phyloP scores from a whole-genome alignment of 2,888 invertebrate genomes.

The Allolobophora icterica region DNA sequence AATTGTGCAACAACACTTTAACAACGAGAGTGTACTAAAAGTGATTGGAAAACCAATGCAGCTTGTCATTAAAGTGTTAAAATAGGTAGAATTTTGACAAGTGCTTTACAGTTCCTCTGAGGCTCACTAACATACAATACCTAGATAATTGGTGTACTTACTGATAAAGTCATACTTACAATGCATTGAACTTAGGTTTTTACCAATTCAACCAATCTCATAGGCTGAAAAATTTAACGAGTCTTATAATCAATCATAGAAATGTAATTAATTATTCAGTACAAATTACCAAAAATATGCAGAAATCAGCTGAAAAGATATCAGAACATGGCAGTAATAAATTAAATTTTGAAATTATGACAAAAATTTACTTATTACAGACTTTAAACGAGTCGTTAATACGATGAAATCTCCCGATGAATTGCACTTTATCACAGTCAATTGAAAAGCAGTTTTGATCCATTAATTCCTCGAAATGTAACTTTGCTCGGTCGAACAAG shows the following conservation, averaged over 20 bases:
- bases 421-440: slow-evolving; percentile 33
- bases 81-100: too few relatives aligned
- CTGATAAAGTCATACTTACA: background rate
- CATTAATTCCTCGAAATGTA: slow-evolving; percentile 68
- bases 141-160: background rate
- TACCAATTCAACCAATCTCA: background rate
- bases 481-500: slow-evolving; percentile 64
- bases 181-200: background rate
- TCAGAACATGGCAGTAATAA: background rate
- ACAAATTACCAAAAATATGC: background rate
- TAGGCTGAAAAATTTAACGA: background rate
- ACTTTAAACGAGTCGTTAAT: background rate
- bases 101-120: too few relatives aligned
- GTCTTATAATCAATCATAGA: background rate
- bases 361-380: slow-evolving; percentile 18
- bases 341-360: slow-evolving; percentile 7
- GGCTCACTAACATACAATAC: too few relatives aligned
- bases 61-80: too few relatives aligned
- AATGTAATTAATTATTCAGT: background rate
- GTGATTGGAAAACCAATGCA: too few relatives aligned
- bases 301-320: background rate
- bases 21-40: too few relatives aligned
- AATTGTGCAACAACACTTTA: too few relatives aligned
- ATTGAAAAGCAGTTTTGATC: slow-evolving; percentile 60
- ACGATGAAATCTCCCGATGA: background rate